Base-by-base conservation (phyloP, 2,797 vertebrate genomes). In the Ispidina picta region DNA sequence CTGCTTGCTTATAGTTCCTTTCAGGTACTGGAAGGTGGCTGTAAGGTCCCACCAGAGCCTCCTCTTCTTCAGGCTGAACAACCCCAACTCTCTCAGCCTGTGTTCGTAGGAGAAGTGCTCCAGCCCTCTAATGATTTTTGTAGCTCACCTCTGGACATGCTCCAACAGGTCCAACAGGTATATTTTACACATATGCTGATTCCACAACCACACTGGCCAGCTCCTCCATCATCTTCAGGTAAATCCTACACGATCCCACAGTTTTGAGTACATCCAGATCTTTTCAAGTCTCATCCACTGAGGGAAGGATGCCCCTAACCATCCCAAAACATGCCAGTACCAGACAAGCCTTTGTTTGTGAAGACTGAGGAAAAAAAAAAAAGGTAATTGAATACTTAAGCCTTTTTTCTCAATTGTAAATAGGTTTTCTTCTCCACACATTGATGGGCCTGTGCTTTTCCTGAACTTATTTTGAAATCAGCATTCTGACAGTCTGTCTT, bases 371-470 rank as follows among this genome's bases (percentile, higher is more conserved):
- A 0, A 17, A 35, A 48, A 48, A 66, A 66, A 29, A 39, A 37
- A 37, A 37, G 37, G 17, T 20, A n/a, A 71, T 12, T 16, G 46
- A 55, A 83, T n/a, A 44, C 12, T 43, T 77, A 15, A 77, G 12
- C 6, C 8, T 73, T 81, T 73, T 76, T 64, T 10, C 18, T 83
- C 43, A 22, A 16, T 23, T 49, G 22, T 58, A 88, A 83, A 19
- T 15, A 21, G 16, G 1, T 0, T 18, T 75, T 83, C 66, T 83
- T 64, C 55, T 62, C 43, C 10, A 54, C 2, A 3, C 2, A 7
- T 29, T 2, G 2, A 28, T 20, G 17, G 12, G 7, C n/a, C 13
- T 0, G 0, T 31, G 37, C 13, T 76, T 75, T 69, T 72, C 33
- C 43, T 62, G 26, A 51, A 51, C 28, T 63, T 78, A 66, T 5